Evolutionary conservation across 2,113 vertebrate species (phyloP).

Genomic region (Pholis gunnellus): DNA sequence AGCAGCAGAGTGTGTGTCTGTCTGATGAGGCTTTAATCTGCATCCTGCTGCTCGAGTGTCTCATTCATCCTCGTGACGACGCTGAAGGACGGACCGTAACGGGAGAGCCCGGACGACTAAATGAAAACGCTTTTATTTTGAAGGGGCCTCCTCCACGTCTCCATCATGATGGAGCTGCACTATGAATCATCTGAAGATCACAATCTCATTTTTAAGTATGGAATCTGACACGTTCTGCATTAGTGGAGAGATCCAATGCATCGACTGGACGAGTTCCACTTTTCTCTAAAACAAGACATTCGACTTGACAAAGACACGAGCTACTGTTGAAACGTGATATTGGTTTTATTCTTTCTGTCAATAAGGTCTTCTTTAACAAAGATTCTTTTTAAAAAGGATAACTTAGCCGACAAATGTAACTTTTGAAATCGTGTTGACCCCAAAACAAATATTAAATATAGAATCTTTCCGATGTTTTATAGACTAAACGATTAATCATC

Average conservation of each 20-base stretch:
- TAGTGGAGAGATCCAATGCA: not conserved
- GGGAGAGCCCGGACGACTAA: not conserved
- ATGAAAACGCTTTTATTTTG: not conserved
- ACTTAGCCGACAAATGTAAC: not conserved
- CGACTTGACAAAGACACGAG: no score
- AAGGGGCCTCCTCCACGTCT: not conserved
- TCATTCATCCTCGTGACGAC: no score
- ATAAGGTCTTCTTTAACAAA: not conserved
- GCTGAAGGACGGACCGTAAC: not conserved
- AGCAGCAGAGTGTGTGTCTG: not conserved
- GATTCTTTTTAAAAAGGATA: not conserved
- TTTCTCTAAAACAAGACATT: not conserved
- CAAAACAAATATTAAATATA: not conserved
- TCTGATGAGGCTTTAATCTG: conserved; percentile 9
- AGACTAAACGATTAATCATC: no score
- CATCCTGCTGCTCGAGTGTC: not conserved
- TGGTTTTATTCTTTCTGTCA: not conserved
- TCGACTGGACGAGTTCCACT: not conserved
- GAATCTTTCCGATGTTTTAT: no score
- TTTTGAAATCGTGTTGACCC: not conserved
- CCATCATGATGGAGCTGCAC: not conserved
- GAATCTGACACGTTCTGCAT: not conserved
- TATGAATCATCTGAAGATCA: not conserved
- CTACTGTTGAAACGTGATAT: no score
- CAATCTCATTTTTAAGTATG: not conserved